Conservation (phyloP, 2,113 vertebrate genomes). For the Callopanchax toddi region DNA sequence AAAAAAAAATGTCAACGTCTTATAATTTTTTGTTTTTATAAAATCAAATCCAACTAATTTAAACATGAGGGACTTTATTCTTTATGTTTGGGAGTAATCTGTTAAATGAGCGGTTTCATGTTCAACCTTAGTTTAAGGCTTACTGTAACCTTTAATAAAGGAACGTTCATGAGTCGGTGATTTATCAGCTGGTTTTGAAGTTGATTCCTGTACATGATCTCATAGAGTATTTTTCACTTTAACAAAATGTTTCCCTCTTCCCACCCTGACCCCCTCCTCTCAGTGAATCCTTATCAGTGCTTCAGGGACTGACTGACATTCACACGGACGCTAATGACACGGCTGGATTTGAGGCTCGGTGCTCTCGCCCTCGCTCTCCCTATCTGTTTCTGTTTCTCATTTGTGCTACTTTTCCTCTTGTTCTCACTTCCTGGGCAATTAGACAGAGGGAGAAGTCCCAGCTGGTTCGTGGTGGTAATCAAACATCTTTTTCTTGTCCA, state of each 20-base stretch:
- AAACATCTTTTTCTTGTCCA: slow-evolving; percentile 85
- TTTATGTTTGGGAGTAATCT: no score
- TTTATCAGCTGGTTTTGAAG: no score
- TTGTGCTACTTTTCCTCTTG: slow-evolving; percentile 67
- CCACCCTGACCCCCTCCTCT: not conserved
- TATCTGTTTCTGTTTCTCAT: slow-evolving; percentile 64
- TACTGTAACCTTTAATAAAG: no score
- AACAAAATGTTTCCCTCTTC: slow-evolving; percentile 18
- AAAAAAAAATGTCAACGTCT: no score
- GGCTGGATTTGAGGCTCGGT: slow-evolving; percentile 48
- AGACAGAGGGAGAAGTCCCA: slow-evolving; percentile 77
- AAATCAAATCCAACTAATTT: no score
- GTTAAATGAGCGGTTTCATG: no score
- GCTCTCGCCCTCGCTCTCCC: slow-evolving; percentile 35
- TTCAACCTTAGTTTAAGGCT: no score
- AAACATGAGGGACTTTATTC: no score
- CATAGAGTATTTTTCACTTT: slow-evolving; percentile 22
- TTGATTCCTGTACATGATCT: slow-evolving; percentile 11
- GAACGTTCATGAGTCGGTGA: no score
- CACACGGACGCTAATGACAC: slow-evolving; percentile 68
- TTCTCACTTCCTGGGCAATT: slow-evolving; percentile 76
- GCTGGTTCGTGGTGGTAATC: slow-evolving; percentile 79
- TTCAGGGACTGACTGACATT: slow-evolving; percentile 75
- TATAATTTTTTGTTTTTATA: no score
- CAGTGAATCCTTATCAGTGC: slow-evolving; percentile 63